These are phyloP conservation scores for Parazoanthus atlanticus DNA, from an alignment of 92 coral and sea anemone genomes.

Conservation along the genomic window DNA sequence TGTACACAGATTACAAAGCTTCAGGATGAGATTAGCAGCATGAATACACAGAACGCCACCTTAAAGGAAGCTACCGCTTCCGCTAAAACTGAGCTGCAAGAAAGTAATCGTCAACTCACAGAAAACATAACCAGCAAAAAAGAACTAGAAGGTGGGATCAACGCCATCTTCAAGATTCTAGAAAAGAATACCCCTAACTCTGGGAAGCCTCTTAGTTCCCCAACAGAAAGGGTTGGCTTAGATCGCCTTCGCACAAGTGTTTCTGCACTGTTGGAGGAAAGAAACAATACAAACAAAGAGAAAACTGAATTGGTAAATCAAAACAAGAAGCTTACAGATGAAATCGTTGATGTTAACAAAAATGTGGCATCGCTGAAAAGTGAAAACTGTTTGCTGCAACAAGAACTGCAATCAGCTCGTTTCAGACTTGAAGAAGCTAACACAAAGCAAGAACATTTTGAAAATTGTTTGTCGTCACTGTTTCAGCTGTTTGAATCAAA, in stretches of 20 bases:
- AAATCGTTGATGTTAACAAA: background rate
- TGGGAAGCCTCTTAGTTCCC: too few relatives aligned
- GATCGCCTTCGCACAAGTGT: constrained; percentile 13
- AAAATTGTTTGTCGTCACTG: background rate
- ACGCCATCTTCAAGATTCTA: constrained; percentile 72
- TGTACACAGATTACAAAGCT: constrained; percentile 54
- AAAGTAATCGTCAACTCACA: constrained; percentile 1
- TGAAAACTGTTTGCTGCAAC: constrained; percentile 17
- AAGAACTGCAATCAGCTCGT: constrained; percentile 1
- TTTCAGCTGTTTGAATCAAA: constrained; percentile 1
- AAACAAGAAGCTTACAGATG: background rate
- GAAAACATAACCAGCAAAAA: constrained; percentile 52
- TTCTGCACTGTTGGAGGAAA: constrained; percentile 18
- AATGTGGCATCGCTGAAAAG: background rate
- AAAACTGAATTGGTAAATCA: background rate
- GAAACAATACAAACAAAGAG: constrained; percentile 3
- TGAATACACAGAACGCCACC: constrained; percentile 47
- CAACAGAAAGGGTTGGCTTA: background rate
- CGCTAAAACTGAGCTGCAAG: constrained; percentile 3
- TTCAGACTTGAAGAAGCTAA: constrained; percentile 7
- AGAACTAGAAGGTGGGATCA: constrained; percentile 68
- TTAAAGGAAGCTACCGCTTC: background rate
- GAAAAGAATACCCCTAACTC: background rate
- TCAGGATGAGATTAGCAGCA: constrained; percentile 64
- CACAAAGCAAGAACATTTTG: background rate